These are phyloP conservation scores for Drosophila kohkoa DNA, from an alignment of 1,140 invertebrate genomes.

Conservation along the genomic window DNA sequence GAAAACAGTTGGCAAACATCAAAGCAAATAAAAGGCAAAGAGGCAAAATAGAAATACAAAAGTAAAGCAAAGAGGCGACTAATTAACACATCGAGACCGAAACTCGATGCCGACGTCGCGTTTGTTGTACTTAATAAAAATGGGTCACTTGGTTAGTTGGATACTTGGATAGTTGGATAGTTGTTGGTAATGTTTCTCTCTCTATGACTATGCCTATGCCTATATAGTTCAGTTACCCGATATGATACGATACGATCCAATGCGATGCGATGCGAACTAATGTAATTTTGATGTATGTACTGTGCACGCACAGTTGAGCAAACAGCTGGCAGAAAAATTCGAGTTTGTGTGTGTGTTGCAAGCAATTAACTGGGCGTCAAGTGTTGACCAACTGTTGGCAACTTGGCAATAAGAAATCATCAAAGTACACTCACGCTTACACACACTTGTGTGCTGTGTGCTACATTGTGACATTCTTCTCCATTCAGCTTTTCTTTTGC, in stretches of 20 bases:
- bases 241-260: no score
- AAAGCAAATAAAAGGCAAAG: constrained; percentile 41
- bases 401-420: constrained; percentile 27
- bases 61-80: constrained; percentile 60
- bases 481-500: background rate
- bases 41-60: constrained; percentile 35
- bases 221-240: constrained; percentile 33
- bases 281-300: constrained; percentile 77
- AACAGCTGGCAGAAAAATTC: constrained; percentile 27
- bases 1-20: constrained; percentile 35
- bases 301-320: constrained; percentile 34
- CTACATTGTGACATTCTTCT: constrained; percentile 37
- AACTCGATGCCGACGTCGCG: constrained; percentile 24
- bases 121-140: constrained; percentile 31
- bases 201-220: background rate
- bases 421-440: background rate
- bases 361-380: constrained; percentile 54
- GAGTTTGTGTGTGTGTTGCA: constrained; percentile 29
- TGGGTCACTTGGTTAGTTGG: constrained; percentile 41
- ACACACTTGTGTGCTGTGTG: background rate
- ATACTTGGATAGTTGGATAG: constrained; percentile 11
- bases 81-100: constrained; percentile 70
- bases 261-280: constrained; percentile 49
- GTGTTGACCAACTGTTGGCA: constrained; percentile 44
- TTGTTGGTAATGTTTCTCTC: background rate